phyloP scores from a whole-genome alignment of 2,797 vertebrate species.

The Labeo calbasu region DNA sequence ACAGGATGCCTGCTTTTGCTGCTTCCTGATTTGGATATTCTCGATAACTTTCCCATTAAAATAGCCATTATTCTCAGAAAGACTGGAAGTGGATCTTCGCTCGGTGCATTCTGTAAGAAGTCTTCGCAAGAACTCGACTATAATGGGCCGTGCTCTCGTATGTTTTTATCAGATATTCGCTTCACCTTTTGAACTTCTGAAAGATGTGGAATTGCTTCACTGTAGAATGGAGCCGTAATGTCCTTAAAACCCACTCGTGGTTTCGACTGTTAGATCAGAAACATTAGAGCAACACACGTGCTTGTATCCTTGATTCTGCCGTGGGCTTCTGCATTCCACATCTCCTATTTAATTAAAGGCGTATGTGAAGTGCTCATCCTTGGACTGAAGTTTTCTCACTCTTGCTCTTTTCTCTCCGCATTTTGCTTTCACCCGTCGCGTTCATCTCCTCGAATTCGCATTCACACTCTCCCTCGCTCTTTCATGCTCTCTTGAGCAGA shows the following conservation, averaged over 20 bases:
- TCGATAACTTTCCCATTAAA: slow-evolving; percentile 74
- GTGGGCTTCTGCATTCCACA: slow-evolving; percentile 19
- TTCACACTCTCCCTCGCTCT: slow-evolving; percentile 26
- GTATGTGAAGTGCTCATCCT: slow-evolving; percentile 31
- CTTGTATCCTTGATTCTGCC: slow-evolving; percentile 1
- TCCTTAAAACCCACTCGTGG: slow-evolving; percentile 13
- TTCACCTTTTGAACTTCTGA: slow-evolving; percentile 15
- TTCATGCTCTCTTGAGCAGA: slow-evolving; percentile 31
- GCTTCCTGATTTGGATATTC: slow-evolving; percentile 74
- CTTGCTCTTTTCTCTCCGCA: slow-evolving; percentile 9
- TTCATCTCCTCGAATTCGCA: slow-evolving; percentile 11
- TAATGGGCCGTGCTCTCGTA: slow-evolving; percentile 1
- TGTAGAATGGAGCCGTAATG: neutral
- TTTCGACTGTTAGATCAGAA: neutral
- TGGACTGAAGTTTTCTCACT: slow-evolving; percentile 8
- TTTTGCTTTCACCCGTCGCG: neutral
- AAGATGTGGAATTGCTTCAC: slow-evolving; percentile 11
- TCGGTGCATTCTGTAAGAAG: neutral
- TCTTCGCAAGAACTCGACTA: neutral
- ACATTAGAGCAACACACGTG: neutral
- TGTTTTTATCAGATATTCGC: slow-evolving; percentile 27
- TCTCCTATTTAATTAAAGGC: slow-evolving; percentile 28
- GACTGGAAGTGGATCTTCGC: slow-evolving; percentile 27
- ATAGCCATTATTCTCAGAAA: slow-evolving; percentile 58
- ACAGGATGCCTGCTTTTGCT: slow-evolving; percentile 80